These are phyloP conservation scores for Apamea sordens DNA, from an alignment of 2,888 invertebrate genomes.

Conservation along the genomic window DNA sequence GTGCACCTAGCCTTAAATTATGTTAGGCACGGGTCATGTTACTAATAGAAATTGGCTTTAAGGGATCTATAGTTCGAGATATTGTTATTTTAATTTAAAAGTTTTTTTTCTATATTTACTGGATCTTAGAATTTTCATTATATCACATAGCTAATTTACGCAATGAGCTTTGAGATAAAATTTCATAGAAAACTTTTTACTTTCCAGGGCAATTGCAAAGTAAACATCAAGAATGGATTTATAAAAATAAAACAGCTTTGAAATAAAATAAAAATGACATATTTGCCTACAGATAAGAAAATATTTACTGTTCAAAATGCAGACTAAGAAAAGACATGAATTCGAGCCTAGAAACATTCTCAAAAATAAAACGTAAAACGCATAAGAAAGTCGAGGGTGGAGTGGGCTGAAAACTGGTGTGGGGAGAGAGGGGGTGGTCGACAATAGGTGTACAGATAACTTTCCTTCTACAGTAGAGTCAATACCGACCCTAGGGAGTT, in stretches of 20 bases:
- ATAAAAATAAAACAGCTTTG: neutral
- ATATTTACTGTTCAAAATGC: slow-evolving; percentile 47
- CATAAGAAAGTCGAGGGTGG: slow-evolving; percentile 86
- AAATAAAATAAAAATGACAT: slow-evolving; percentile 19
- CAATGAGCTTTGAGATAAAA: neutral
- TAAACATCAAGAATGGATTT: neutral
- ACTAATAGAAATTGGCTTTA: slow-evolving; percentile 71
- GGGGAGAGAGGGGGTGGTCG: slow-evolving; percentile 80
- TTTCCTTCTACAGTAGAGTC: slow-evolving; percentile 90
- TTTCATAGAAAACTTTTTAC: neutral
- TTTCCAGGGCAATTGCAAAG: neutral
- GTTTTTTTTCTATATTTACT: neutral
- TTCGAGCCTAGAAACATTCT: slow-evolving; percentile 70
- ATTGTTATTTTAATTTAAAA: neutral
- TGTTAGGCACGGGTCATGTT: slow-evolving; percentile 77
- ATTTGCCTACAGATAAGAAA: slow-evolving; percentile 30
- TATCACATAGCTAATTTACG: no score
- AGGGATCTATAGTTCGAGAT: neutral
- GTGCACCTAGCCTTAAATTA: slow-evolving; percentile 83
- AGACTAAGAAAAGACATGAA: slow-evolving; percentile 63
- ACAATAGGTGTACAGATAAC: slow-evolving; percentile 91
- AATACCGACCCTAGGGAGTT: slow-evolving; percentile 90
- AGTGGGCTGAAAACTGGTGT: slow-evolving; percentile 75
- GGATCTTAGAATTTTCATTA: neutral
- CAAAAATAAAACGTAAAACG: slow-evolving; percentile 89